Evolutionary conservation across 1,140 invertebrate species (phyloP).

Genomic region (Vanessa tameamea): DNA sequence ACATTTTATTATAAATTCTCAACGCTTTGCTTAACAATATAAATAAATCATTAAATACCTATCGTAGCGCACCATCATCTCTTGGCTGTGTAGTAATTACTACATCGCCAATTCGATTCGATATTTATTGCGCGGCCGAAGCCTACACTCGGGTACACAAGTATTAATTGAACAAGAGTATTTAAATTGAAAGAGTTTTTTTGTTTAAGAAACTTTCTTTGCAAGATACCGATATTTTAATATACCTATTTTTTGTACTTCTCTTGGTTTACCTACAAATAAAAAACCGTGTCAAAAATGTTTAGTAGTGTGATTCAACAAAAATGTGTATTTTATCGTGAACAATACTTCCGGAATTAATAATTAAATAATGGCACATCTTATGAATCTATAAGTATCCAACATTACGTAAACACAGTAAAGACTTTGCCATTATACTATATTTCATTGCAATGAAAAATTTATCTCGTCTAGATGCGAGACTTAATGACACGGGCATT

Average conservation of each 20-base stretch:
- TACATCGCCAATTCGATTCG: constrained; percentile 15
- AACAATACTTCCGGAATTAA: too few relatives aligned
- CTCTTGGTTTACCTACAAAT: too few relatives aligned
- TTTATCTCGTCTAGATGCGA: too few relatives aligned
- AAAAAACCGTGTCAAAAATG: too few relatives aligned
- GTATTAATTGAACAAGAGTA: neutral
- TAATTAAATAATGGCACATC: too few relatives aligned
- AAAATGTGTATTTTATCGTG: too few relatives aligned
- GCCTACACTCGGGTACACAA: neutral
- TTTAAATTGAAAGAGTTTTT: neutral
- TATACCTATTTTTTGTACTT: too few relatives aligned
- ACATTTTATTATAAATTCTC: neutral
- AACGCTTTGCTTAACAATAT: neutral
- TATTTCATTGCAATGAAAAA: neutral
- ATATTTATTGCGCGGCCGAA: constrained; percentile 5
- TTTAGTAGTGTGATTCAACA: too few relatives aligned
- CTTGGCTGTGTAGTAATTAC: neutral
- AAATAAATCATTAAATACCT: constrained; percentile 6
- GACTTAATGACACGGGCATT: neutral
- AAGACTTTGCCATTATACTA: neutral
- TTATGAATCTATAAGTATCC: too few relatives aligned
- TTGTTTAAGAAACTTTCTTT: too few relatives aligned
- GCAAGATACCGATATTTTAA: too few relatives aligned
- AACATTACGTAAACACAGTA: too few relatives aligned
- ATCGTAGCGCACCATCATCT: constrained; percentile 2